Conservation (phyloP, 2,113 vertebrate species). For the Chaetodon auriga region DNA sequence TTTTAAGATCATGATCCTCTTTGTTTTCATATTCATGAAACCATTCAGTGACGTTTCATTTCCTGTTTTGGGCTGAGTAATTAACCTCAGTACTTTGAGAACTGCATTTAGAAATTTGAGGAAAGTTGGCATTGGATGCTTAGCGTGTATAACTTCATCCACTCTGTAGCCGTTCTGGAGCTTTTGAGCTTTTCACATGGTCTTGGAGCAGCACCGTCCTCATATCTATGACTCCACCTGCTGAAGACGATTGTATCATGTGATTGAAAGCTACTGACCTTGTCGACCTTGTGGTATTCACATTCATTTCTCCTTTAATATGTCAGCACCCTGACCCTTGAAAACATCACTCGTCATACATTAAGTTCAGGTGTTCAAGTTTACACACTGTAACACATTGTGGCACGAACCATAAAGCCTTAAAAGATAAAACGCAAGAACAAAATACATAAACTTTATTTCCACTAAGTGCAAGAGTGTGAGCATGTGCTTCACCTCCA, state of each 20-base stretch:
- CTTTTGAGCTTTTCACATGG: neutral
- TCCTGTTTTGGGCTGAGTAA: neutral
- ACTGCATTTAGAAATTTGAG: neutral
- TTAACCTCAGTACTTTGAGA: neutral
- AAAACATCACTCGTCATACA: too few relatives aligned
- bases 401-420: neutral
- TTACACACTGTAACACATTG: too few relatives aligned
- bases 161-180: neutral
- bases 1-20: neutral
- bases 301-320: neutral
- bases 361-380: too few relatives aligned
- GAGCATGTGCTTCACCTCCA: neutral
- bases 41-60: neutral
- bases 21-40: neutral
- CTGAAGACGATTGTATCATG: neutral
- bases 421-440: neutral
- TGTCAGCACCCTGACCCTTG: neutral
- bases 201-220: neutral
- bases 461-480: neutral
- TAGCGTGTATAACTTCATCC: neutral
- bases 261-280: neutral
- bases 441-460: neutral
- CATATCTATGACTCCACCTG: neutral
- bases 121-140: neutral
- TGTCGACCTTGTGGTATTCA: neutral